Percentiles rank a stretch among this genome's conserved stretches.
These are phyloP conservation scores for Megalonaias nervosa DNA, from an alignment of 1,140 invertebrate species.

Conservation along the genomic window DNA sequence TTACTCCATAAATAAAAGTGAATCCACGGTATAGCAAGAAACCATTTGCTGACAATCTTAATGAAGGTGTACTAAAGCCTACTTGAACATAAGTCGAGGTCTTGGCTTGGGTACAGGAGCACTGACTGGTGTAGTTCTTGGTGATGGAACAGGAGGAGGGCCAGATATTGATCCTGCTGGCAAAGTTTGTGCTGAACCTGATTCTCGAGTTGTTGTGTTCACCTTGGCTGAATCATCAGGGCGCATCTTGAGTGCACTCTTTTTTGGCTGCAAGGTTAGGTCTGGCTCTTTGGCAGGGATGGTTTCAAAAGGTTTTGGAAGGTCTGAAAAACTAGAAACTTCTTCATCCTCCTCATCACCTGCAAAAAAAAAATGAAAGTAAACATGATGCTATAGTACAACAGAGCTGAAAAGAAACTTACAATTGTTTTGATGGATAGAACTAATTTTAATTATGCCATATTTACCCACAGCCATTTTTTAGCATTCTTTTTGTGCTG, in stretches of 20 bases:
- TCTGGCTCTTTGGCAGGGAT: constrained; percentile 60
- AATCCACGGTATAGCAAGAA: no score
- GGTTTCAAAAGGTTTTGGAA: not conserved
- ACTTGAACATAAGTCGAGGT: not conserved
- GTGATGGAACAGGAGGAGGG: constrained; percentile 36
- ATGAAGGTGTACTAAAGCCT: not conserved
- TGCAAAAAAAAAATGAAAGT: not conserved
- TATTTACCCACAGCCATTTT: no score
- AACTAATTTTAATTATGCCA: no score
- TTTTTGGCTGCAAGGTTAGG: constrained; percentile 60
- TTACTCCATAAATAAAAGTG: no score
- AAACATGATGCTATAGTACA: not conserved
- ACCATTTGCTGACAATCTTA: no score
- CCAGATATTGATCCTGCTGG: constrained; percentile 3
- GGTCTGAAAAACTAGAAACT: constrained; percentile 7
- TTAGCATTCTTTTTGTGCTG: no score
- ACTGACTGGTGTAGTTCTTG: constrained; percentile 41
- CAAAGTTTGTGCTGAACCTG: not conserved
- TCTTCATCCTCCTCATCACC: constrained; percentile 24
- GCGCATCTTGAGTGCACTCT: constrained; percentile 65
- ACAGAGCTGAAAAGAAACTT: no score
- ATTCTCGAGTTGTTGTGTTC: not conserved
- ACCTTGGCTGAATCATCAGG: no score
- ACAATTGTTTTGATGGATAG: no score
- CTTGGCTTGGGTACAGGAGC: constrained; percentile 8